phyloP scores from a whole-genome alignment of 2,888 invertebrate species.

The Adelphocoris suturalis region DNA sequence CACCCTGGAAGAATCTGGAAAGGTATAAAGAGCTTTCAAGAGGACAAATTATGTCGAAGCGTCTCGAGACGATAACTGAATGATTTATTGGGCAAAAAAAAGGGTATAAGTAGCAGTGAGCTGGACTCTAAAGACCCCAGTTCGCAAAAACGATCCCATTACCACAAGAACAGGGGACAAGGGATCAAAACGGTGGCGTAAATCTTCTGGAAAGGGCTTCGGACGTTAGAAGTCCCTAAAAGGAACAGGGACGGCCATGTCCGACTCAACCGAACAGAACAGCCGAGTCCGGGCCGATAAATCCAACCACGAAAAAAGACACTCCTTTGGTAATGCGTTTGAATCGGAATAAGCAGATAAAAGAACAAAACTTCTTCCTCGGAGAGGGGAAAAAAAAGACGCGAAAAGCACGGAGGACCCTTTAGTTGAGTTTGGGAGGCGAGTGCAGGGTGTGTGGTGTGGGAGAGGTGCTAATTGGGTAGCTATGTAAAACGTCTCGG shows the following conservation, averaged over 20 bases:
- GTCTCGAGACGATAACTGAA: conserved; percentile 17
- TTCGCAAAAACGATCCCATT: conserved; percentile 42
- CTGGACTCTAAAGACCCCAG: conserved; percentile 16
- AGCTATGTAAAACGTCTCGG: conserved; percentile 58
- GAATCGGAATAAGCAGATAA: not conserved
- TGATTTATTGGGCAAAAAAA: conserved; percentile 22
- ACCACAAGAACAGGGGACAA: conserved; percentile 41
- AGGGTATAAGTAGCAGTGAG: not conserved
- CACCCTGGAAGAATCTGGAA: too few species aligned
- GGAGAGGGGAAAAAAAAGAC: not conserved
- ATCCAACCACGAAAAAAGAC: conserved; percentile 26
- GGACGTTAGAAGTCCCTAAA: conserved; percentile 32
- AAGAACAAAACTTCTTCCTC: not conserved
- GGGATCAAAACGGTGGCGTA: conserved; percentile 32
- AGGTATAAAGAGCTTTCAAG: conserved; percentile 13
- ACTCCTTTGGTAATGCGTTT: conserved; percentile 22
- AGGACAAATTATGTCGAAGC: conserved; percentile 20
- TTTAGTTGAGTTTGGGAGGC: not conserved
- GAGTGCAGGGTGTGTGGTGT: not conserved
- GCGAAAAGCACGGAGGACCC: not conserved
- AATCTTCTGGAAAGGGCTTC: conserved; percentile 18
- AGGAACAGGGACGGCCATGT: conserved; percentile 36
- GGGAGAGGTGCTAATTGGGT: conserved; percentile 56
- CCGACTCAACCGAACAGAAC: conserved; percentile 4
- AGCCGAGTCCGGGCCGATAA: not conserved